Evolutionary conservation across 1,140 invertebrate genomes (phyloP), one percentile per base, ranked within the genome.

Genomic region (Platyscapa corneri): DNA sequence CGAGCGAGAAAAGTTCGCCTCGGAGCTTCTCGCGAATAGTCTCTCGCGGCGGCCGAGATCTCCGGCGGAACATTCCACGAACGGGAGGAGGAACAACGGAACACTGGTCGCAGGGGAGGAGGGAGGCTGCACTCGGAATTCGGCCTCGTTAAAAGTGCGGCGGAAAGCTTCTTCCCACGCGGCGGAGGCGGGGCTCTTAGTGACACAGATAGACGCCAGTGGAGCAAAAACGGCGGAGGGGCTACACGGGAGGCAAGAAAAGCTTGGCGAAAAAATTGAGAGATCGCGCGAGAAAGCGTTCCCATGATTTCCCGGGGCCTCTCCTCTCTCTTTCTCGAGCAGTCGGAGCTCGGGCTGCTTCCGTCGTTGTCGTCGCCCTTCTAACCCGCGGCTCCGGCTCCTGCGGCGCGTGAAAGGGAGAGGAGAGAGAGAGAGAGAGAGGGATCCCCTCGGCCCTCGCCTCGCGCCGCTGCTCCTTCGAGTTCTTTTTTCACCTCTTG

Each of bases 401-500:
- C 8, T 30, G 30, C 8, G 7, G 30, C 3, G 32, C 12, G 7
- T 37, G 14, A 37, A 30, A 16, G 34, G 0, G 67, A 23, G 5
- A 8, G 32, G 14, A 16, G 67, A 8, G 16, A 3, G 14, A 8
- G 32, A 0, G 0, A 2, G 32, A 1, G 12, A 7, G 6, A 7
- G 6, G 6, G 12, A 46, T 46, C 6, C 5, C 18, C 34, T 20
- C 30, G 16, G 18, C 12, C 67, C 20, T 23, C 32, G 32, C 34
- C 30, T 37, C 30, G 64, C 64, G 2, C 87, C 88, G 89, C 88
- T 89, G 90, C 90, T 87, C 88, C 78, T 87, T 39, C 88, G 86
- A 82, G 87, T 90, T 88, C 89, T 92, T 91, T 90, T 91, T 89
- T 88, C 90, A 81, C 90, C 87, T 90, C 90, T 91, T 91, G 89